Evolutionary conservation across 2,797 vertebrate genomes (phyloP).

Genomic region (Mustela erminea): DNA sequence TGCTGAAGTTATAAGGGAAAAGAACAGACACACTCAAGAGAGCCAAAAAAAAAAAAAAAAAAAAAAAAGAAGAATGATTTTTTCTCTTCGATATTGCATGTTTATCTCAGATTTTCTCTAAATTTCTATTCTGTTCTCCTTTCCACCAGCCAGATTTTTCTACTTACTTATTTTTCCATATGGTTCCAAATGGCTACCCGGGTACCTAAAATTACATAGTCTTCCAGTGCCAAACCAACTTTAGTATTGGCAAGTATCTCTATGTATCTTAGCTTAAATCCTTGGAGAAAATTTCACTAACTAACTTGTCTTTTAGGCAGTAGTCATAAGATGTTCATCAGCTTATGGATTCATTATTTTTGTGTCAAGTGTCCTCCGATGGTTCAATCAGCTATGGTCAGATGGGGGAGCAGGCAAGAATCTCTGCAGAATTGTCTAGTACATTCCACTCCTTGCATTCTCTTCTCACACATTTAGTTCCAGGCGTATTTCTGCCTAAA

Average conservation of each 20-base stretch:
- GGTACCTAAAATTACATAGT: neutral
- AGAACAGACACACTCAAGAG: neutral
- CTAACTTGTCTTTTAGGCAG: neutral
- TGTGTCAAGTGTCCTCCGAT: neutral
- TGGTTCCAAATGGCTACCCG: conserved; percentile 8
- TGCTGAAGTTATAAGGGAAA: conserved; percentile 2
- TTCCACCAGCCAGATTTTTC: neutral
- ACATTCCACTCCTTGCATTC: neutral
- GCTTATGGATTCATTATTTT: neutral
- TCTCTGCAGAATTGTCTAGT: neutral
- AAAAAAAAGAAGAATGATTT: neutral
- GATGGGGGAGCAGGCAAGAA: neutral
- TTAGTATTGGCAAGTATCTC: neutral
- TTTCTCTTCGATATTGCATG: neutral
- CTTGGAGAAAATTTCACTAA: neutral
- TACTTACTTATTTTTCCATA: neutral
- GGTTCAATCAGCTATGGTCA: neutral
- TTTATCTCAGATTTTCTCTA: conserved; percentile 22
- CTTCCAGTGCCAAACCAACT: neutral
- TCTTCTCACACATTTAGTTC: neutral
- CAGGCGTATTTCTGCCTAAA: neutral
- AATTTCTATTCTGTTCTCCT: conserved; percentile 40
- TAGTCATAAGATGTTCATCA: neutral
- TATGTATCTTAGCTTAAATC: neutral
- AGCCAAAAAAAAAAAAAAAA: neutral